A percentile compares a stretch with the other conserved stretches of the same genome.
phyloP scores from a whole-genome alignment of 2,888 invertebrate genomes.

The Drosophila stalkeri region DNA sequence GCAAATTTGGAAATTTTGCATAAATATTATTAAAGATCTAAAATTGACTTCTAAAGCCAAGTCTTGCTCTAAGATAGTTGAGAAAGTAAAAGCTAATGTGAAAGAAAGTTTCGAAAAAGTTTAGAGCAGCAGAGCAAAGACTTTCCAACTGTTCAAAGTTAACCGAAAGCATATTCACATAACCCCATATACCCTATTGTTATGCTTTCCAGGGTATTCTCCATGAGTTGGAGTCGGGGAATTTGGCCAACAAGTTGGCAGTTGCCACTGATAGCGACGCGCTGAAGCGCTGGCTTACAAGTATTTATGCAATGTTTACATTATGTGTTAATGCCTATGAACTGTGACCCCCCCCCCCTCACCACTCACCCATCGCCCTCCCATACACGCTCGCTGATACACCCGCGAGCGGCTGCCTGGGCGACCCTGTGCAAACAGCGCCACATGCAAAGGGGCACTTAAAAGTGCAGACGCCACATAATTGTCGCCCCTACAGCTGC shows the following conservation, averaged over 20 bases:
- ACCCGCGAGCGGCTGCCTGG: background rate
- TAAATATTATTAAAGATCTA: background rate
- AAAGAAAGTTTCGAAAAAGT: background rate
- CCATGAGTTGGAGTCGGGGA: conserved; percentile 13
- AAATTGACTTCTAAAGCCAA: no score
- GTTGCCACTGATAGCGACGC: conserved; percentile 35
- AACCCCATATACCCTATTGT: background rate
- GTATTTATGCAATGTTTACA: conserved; percentile 77
- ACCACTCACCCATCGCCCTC: background rate
- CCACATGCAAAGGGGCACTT: conserved; percentile 76
- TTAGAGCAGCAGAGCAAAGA: no score
- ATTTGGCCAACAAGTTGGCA: conserved; percentile 56
- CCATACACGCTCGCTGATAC: background rate
- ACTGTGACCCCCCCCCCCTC: conserved; percentile 1
- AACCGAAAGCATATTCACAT: background rate
- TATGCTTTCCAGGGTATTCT: background rate
- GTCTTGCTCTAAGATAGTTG: background rate
- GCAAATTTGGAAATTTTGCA: background rate
- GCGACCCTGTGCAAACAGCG: conserved; percentile 58
- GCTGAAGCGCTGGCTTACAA: conserved; percentile 39
- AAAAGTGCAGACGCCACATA: conserved; percentile 78
- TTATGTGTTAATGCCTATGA: conserved; percentile 68
- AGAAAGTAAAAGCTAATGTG: no score
- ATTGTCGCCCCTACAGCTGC: conserved; percentile 64
- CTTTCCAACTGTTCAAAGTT: no score